Conservation (phyloP, 1,140 invertebrate species). For the Drosophila neocordata region DNA sequence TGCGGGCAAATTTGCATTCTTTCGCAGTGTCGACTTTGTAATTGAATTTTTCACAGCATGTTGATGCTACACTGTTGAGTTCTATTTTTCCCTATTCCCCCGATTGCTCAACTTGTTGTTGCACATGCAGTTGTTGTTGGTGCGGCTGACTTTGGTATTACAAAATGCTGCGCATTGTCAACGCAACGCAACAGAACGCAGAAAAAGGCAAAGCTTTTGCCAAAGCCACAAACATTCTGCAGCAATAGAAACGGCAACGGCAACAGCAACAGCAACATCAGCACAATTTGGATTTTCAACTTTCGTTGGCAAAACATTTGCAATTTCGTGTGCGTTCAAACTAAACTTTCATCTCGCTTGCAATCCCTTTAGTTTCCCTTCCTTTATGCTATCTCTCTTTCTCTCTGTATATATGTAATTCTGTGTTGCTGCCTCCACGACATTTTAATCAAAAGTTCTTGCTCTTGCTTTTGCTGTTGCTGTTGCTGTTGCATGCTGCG, state of each 20-base stretch:
- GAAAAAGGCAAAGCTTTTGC: conserved; percentile 19
- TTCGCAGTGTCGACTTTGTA: conserved; percentile 69
- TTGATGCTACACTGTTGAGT: conserved; percentile 25
- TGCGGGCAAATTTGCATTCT: conserved; percentile 65
- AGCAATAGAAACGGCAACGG: conserved; percentile 39
- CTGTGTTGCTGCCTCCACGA: conserved; percentile 26
- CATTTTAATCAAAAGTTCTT: conserved; percentile 76
- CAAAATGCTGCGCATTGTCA: conserved; percentile 56
- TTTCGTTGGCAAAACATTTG: conserved; percentile 50
- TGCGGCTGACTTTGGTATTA: conserved; percentile 43
- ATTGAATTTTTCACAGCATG: conserved; percentile 75
- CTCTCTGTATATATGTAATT: not conserved
- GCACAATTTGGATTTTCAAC: conserved; percentile 57
- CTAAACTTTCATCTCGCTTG: conserved; percentile 35
- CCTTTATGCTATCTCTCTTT: not conserved
- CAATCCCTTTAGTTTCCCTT: not conserved
- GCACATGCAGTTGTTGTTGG: conserved; percentile 12
- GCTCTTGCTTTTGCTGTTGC: too few species aligned
- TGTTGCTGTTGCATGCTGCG: conserved; percentile 45
- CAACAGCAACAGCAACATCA: conserved; percentile 47
- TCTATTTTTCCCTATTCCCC: conserved; percentile 8
- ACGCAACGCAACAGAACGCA: conserved; percentile 30
- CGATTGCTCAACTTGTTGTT: conserved; percentile 33
- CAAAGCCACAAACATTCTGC: conserved; percentile 70
- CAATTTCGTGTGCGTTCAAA: conserved; percentile 48